These are phyloP conservation scores for Antedon mediterranea DNA, from an alignment of 53 echinoderm and acorn worm genomes.

Conservation along the genomic window DNA sequence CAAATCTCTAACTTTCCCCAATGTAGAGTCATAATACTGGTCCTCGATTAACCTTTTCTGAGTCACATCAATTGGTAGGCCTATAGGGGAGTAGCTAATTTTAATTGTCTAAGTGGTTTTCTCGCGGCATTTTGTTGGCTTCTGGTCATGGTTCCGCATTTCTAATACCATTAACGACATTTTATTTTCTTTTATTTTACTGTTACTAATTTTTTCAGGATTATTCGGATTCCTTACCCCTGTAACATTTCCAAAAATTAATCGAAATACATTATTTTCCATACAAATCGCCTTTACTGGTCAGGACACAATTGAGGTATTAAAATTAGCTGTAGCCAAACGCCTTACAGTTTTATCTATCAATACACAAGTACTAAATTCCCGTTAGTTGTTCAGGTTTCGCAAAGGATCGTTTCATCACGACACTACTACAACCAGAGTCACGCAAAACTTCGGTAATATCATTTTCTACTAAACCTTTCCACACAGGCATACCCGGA, in stretches of 20 bases:
- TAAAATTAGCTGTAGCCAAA: not conserved
- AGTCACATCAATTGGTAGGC: conserved; percentile 8
- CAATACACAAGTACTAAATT: not conserved
- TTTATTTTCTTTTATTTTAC: no score
- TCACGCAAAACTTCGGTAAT: not conserved
- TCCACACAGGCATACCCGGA: not conserved
- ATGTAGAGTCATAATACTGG: conserved; percentile 16
- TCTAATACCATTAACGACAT: no score
- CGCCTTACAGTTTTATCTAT: not conserved
- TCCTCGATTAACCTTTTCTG: conserved; percentile 2
- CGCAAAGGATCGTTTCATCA: not conserved
- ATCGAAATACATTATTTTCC: conserved; percentile 15
- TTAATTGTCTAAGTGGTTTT: conserved; percentile 13
- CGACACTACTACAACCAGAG: not conserved
- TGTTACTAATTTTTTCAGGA: not conserved
- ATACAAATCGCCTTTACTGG: conserved; percentile 7
- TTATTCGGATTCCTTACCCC: not conserved
- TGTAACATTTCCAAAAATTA: not conserved
- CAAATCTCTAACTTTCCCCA: conserved; percentile 2
- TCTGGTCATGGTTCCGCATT: not conserved
- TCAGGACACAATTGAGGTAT: conserved; percentile 16
- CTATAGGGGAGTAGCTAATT: conserved; percentile 16
- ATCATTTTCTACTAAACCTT: not conserved
- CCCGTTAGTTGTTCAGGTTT: not conserved
- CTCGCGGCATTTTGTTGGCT: not conserved